Conservation (phyloP, 1,140 invertebrate genomes). For the Aphis gossypii region DNA sequence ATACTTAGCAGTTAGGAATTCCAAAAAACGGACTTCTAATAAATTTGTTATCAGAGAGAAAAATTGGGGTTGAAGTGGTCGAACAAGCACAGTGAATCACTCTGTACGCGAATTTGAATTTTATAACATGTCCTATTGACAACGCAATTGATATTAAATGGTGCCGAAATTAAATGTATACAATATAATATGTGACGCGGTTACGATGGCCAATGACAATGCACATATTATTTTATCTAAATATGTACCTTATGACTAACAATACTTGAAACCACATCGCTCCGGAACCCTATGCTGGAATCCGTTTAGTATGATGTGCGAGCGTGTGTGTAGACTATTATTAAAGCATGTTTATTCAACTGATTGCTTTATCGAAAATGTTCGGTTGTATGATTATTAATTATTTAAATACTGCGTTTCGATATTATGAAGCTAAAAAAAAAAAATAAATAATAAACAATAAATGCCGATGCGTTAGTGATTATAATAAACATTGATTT, state of each 20-base stretch:
- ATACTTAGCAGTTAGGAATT: neutral
- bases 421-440: neutral
- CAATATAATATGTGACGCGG: neutral
- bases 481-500: neutral
- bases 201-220: neutral
- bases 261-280: neutral
- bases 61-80: neutral
- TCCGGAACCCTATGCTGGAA: neutral
- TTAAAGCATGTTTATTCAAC: neutral
- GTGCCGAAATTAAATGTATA: neutral
- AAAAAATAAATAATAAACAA: neutral
- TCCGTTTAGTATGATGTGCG: neutral
- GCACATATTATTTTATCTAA: neutral
- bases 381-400: neutral
- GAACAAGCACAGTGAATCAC: neutral
- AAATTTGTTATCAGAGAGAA: neutral
- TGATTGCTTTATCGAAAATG: conserved; percentile 3
- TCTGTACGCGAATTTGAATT: neutral
- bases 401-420: neutral
- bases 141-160: neutral
- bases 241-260: neutral
- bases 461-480: neutral
- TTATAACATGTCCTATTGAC: neutral
- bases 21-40: neutral
- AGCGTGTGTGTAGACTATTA: neutral